phyloP scores from a whole-genome alignment of 1,140 invertebrate genomes.

The Drepana arcuata region DNA sequence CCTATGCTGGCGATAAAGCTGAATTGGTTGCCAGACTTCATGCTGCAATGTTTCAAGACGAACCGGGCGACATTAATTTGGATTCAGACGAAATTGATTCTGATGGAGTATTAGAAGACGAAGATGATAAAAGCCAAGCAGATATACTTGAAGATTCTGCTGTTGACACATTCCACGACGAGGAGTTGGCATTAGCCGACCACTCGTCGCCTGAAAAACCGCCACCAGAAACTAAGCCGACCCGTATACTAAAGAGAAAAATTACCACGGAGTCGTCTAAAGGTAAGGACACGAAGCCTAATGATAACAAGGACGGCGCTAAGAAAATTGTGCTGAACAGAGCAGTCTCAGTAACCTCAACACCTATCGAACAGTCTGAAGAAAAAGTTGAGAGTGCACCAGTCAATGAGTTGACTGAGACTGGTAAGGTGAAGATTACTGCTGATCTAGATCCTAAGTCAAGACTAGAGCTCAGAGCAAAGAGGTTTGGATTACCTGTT shows the following conservation, averaged over 20 bases:
- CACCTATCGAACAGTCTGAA: conserved; percentile 1
- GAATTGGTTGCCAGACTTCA: conserved; percentile 84
- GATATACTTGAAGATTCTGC: conserved; percentile 60
- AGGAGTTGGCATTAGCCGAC: conserved; percentile 60
- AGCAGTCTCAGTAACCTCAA: conserved; percentile 68
- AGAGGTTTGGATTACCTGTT: conserved; percentile 81
- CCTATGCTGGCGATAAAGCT: conserved; percentile 84
- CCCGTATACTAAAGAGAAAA: conserved; percentile 52
- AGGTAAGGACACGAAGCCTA: conserved; percentile 26
- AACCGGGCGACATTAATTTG: conserved; percentile 54
- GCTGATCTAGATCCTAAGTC: conserved; percentile 77
- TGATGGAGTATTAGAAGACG: conserved; percentile 71
- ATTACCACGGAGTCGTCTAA: conserved; percentile 35
- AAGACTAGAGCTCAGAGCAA: conserved; percentile 82
- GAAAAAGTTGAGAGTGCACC: conserved; percentile 18
- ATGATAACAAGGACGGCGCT: conserved; percentile 66
- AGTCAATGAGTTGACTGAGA: conserved; percentile 20
- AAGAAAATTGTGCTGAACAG: conserved; percentile 77
- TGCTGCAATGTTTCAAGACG: conserved; percentile 71
- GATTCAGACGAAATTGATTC: conserved; percentile 67
- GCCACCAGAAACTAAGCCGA: conserved; percentile 31
- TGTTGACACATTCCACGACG: conserved; percentile 49
- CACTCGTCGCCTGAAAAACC: conserved; percentile 23
- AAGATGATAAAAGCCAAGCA: conserved; percentile 70
- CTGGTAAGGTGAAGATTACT: conserved; percentile 72